Evolutionary conservation across 2,797 vertebrate species (phyloP).

Genomic region (Halcyon chelicuti): DNA sequence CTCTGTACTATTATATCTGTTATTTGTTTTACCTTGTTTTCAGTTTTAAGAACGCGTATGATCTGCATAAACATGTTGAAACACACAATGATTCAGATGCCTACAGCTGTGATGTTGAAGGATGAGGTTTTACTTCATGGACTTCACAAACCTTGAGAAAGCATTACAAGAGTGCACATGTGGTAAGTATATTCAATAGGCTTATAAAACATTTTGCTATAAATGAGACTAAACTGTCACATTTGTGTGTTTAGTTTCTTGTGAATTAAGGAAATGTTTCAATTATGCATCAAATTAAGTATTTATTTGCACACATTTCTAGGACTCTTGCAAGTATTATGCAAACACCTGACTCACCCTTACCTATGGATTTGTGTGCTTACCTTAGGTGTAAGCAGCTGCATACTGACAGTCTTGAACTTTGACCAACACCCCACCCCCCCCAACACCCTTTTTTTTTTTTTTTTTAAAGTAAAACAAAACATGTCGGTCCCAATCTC

Average conservation of each 20-base stretch:
- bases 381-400: background rate
- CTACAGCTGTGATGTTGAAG: slow-evolving; percentile 81
- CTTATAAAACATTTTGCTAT: background rate
- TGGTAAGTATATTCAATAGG: slow-evolving; percentile 45
- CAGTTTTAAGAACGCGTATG: slow-evolving; percentile 83
- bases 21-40: slow-evolving; percentile 56
- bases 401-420: background rate
- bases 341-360: background rate
- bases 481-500: background rate
- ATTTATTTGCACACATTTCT: background rate
- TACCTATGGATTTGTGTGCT: background rate
- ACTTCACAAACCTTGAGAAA: slow-evolving; percentile 76
- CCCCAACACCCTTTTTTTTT: too few relatives aligned
- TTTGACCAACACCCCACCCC: background rate
- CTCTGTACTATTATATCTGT: slow-evolving; percentile 43
- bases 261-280: background rate
- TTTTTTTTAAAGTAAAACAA: background rate
- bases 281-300: background rate
- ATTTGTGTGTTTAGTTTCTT: background rate
- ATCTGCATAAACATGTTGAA: slow-evolving; percentile 84
- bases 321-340: background rate
- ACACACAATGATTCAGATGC: slow-evolving; percentile 82
- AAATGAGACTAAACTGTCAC: background rate
- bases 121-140: slow-evolving; percentile 81
- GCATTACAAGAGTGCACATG: slow-evolving; percentile 80